A percentile compares a stretch with the other conserved stretches of the same genome.
These are phyloP conservation scores for Sisyra nigra DNA, from an alignment of 2,888 invertebrate genomes.

Conservation along the genomic window DNA sequence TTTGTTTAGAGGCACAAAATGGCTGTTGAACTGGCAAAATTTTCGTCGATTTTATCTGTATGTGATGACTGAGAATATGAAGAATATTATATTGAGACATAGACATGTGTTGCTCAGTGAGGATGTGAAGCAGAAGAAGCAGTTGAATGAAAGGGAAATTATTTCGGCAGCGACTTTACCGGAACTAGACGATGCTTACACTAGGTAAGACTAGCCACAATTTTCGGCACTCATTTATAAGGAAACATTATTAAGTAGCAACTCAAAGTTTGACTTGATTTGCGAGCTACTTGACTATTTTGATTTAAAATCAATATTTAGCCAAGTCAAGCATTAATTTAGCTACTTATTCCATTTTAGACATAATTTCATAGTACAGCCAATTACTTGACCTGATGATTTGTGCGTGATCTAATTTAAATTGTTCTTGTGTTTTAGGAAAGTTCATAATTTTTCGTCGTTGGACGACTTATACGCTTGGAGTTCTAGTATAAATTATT, in stretches of 20 bases:
- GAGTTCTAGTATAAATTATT: slow-evolving; percentile 69
- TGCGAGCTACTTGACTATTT: no score
- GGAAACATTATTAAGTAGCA: no score
- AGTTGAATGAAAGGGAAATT: slow-evolving; percentile 64
- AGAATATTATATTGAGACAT: slow-evolving; percentile 73
- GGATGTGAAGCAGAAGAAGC: slow-evolving; percentile 48
- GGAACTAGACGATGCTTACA: slow-evolving; percentile 81
- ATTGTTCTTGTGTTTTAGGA: no score
- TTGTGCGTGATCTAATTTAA: no score
- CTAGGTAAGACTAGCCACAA: slow-evolving; percentile 30
- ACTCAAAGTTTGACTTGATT: no score
- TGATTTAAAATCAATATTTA: no score
- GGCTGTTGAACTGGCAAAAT: slow-evolving; percentile 74
- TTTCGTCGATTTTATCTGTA: slow-evolving; percentile 80
- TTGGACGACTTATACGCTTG: slow-evolving; percentile 68
- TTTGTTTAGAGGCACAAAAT: slow-evolving; percentile 56
- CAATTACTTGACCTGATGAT: no score
- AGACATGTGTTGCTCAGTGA: slow-evolving; percentile 57
- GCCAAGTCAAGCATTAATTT: no score
- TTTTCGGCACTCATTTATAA: no score
- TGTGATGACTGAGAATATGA: slow-evolving; percentile 86
- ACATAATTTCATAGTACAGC: no score
- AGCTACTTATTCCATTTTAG: no score
- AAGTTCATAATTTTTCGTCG: slow-evolving; percentile 59
- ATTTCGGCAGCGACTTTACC: slow-evolving; percentile 75